A percentile compares a stretch with the other conserved stretches of the same genome.
Evolutionary conservation across 2,113 vertebrate species (phyloP).

Genomic region (Gymnobelideus leadbeateri): DNA sequence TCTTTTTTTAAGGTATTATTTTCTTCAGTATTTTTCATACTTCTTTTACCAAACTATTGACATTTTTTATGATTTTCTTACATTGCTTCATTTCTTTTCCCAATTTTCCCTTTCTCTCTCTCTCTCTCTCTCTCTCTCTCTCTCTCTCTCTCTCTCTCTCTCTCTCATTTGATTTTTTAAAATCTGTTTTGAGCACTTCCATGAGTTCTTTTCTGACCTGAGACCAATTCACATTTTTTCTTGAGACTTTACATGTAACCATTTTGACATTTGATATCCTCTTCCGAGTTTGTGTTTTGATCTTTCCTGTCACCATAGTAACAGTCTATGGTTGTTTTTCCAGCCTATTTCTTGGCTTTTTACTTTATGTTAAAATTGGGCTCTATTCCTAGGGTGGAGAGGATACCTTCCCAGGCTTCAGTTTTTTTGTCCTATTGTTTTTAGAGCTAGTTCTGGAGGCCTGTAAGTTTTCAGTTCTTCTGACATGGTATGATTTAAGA

Average conservation of each 20-base stretch:
- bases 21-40: background rate
- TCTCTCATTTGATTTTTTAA: background rate
- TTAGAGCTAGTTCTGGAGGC: no score
- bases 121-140: background rate
- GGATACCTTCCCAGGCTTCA: no score
- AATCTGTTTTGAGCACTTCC: background rate
- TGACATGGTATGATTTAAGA: no score
- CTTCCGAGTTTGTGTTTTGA: background rate
- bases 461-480: no score
- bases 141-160: background rate
- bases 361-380: no score
- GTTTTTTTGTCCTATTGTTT: no score
- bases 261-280: background rate
- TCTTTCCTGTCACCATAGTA: background rate
- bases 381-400: no score
- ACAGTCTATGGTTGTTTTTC: background rate
- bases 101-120: background rate
- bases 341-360: background rate
- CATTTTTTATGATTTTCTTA: background rate
- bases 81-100: background rate
- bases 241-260: background rate
- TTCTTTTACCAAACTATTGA: background rate
- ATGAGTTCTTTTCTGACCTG: background rate
- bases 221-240: background rate
- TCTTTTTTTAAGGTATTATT: background rate